Conservation (phyloP, 2,113 vertebrate genomes). For the Gadus macrocephalus region DNA sequence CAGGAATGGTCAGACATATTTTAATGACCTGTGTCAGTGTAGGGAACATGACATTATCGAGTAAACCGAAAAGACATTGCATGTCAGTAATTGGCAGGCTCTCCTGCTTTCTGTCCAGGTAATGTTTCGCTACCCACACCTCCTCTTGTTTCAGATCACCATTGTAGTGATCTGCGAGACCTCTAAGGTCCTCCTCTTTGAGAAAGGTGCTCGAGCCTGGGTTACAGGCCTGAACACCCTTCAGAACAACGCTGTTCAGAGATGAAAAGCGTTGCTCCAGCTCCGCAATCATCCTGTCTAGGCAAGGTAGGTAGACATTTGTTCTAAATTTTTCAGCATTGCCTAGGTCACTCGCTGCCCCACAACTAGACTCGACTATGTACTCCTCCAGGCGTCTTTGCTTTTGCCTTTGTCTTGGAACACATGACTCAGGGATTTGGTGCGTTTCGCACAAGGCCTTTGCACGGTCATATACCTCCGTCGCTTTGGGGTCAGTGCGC, state of each 20-base stretch:
- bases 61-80: not conserved
- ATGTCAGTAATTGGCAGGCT: not conserved
- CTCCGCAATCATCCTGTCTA: not conserved
- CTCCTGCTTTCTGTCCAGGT: too few species aligned
- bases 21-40: not conserved
- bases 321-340: not conserved
- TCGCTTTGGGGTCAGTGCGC: slow-evolving; percentile 25
- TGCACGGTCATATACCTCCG: slow-evolving; percentile 32
- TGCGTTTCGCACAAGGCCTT: slow-evolving; percentile 16
- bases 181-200: not conserved
- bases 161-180: not conserved
- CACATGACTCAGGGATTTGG: slow-evolving; percentile 19
- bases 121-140: too few species aligned
- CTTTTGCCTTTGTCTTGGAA: slow-evolving; percentile 20
- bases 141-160: too few species aligned
- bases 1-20: not conserved
- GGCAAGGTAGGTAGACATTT: not conserved
- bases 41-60: not conserved
- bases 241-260: too few species aligned
- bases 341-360: not conserved
- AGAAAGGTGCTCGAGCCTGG: too few species aligned
- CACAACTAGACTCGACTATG: slow-evolving; percentile 1
- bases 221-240: too few species aligned
- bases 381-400: slow-evolving; percentile 17
- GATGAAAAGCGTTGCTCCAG: too few species aligned